These are phyloP conservation scores for Drosophila pruinosa DNA, from an alignment of 1,140 invertebrate genomes.

Conservation along the genomic window DNA sequence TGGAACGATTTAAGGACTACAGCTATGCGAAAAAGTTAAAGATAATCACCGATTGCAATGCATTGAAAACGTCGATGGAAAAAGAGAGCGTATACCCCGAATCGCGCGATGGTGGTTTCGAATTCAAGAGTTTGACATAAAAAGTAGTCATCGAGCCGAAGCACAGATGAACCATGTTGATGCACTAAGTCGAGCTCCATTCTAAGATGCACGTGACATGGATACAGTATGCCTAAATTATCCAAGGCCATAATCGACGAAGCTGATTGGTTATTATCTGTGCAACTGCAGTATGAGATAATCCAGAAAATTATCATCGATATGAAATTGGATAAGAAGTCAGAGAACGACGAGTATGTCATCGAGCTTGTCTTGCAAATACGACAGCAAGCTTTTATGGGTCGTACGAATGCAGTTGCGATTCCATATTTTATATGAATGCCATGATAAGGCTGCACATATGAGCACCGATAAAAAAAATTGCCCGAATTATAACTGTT, in stretches of 20 bases:
- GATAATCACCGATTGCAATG: too few species aligned
- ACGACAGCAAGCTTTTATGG: not conserved
- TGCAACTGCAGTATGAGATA: conserved; percentile 9
- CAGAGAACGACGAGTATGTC: not conserved
- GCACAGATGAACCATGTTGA: too few species aligned
- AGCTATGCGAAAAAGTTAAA: too few species aligned
- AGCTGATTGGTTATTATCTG: conserved; percentile 13
- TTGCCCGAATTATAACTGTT: not conserved
- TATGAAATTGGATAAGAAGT: not conserved
- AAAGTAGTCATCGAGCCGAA: too few species aligned
- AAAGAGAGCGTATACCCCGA: too few species aligned
- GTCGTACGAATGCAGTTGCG: not conserved
- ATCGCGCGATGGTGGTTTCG: too few species aligned
- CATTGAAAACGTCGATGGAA: too few species aligned
- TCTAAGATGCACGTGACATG: not conserved
- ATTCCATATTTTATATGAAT: conserved; percentile 1
- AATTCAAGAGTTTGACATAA: too few species aligned
- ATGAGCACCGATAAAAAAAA: conserved; percentile 10
- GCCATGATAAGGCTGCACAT: too few species aligned
- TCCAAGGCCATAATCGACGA: not conserved
- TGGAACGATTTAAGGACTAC: too few species aligned
- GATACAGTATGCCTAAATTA: not conserved
- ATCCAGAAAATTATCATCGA: not conserved
- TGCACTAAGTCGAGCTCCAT: not conserved
- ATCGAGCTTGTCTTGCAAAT: not conserved